Evolutionary conservation across 2,888 invertebrate species (phyloP).

Genomic region (Meliscaeva auricollis): DNA sequence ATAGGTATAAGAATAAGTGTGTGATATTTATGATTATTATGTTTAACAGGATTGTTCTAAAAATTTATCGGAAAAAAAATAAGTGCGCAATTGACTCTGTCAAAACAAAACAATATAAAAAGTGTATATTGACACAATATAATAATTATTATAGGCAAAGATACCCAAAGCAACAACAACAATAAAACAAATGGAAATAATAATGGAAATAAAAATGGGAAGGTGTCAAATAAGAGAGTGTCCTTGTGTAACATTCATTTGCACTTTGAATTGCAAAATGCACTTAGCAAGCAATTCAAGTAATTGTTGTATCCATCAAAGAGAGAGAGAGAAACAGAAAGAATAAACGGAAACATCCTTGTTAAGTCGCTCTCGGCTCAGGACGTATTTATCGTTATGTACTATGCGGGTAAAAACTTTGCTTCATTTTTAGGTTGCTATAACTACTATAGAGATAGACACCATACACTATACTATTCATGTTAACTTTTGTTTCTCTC

Average conservation of each 20-base stretch:
- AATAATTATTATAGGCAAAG: not conserved
- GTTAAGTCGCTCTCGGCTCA: constrained; percentile 38
- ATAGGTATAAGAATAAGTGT: constrained; percentile 17
- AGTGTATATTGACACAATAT: not conserved
- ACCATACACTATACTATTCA: not conserved
- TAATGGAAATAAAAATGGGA: constrained; percentile 18
- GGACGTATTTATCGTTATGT: constrained; percentile 7
- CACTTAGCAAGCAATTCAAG: constrained; percentile 62
- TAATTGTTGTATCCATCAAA: constrained; percentile 43
- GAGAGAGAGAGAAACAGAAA: not conserved
- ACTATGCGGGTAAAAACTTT: not conserved
- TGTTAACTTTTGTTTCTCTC: constrained; percentile 14
- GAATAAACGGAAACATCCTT: constrained; percentile 35
- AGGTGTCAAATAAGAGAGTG: constrained; percentile 3
- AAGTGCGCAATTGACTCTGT: constrained; percentile 41
- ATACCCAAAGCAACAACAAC: not conserved
- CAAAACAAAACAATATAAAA: not conserved
- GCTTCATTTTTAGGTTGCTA: constrained; percentile 13
- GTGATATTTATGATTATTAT: constrained; percentile 42
- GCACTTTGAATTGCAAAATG: constrained; percentile 64
- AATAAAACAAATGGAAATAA: not conserved
- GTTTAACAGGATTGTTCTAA: not conserved
- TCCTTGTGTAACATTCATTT: constrained; percentile 64
- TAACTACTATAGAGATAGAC: not conserved
- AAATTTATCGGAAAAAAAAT: constrained; percentile 3